Percentiles rank a stretch among this genome's conserved stretches.
Conservation (phyloP, 1,140 invertebrate genomes). For the Brachionus calyciflorus region DNA sequence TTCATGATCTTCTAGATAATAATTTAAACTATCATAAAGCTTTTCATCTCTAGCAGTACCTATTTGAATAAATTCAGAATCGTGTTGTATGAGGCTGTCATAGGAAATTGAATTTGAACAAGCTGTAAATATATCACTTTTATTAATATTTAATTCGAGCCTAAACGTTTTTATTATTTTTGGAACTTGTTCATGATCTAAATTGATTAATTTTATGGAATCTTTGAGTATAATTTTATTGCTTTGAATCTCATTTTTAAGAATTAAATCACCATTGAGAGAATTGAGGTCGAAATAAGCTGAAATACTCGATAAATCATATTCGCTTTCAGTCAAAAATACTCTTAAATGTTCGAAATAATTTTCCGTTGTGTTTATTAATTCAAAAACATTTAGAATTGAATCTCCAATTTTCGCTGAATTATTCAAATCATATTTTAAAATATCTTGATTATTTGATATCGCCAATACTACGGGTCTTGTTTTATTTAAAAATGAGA, state of each 20-base stretch:
- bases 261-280: background rate
- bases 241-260: background rate
- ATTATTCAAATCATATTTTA: background rate
- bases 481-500: background rate
- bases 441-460: background rate
- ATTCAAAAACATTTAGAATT: background rate
- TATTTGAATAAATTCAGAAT: too few relatives aligned
- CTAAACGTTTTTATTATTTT: too few relatives aligned
- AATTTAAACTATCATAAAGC: background rate
- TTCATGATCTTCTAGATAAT: background rate
- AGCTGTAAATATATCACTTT: too few relatives aligned
- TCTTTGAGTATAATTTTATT: background rate
- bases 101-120: too few relatives aligned
- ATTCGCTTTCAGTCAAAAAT: background rate
- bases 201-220: background rate
- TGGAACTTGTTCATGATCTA: background rate
- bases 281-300: constrained; percentile 2
- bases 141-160: too few relatives aligned
- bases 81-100: too few relatives aligned
- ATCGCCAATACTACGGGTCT: too few relatives aligned
- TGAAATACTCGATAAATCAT: background rate
- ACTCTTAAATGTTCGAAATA: background rate
- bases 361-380: background rate
- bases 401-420: constrained; percentile 3
- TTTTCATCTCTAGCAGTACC: background rate